These are phyloP conservation scores for Etheostoma perlongum DNA, from an alignment of 2,797 vertebrate genomes.

Conservation along the genomic window DNA sequence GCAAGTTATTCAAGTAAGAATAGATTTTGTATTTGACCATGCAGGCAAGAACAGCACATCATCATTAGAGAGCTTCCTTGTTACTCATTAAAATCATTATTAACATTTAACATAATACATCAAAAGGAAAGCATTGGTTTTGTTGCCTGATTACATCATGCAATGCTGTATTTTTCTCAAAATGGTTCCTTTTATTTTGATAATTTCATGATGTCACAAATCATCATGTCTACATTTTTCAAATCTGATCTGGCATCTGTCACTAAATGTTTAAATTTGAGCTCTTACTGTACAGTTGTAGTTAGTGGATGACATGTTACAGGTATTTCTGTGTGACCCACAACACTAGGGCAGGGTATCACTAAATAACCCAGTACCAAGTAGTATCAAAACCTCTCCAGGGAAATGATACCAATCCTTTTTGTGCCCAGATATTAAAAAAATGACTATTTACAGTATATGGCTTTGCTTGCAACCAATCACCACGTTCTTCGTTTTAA, in stretches of 20 bases:
- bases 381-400: too few relatives aligned
- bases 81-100: neutral
- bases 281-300: neutral
- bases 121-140: neutral
- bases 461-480: too few relatives aligned
- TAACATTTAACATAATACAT: neutral
- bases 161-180: too few relatives aligned
- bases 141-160: neutral
- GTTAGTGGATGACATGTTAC: neutral
- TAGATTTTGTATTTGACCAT: conserved; percentile 1
- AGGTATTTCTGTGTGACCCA: neutral
- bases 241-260: neutral
- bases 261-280: too few relatives aligned
- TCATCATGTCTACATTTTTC: neutral
- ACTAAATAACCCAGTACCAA: too few relatives aligned
- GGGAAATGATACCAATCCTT: too few relatives aligned
- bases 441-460: too few relatives aligned
- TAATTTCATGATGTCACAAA: neutral
- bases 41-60: neutral
- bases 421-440: too few relatives aligned
- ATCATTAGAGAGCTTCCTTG: neutral
- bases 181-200: neutral
- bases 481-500: too few relatives aligned
- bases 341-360: too few relatives aligned
- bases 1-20: neutral